Base-by-base conservation (phyloP, 2,888 invertebrate genomes). In the Auanema freiburgensis region DNA sequence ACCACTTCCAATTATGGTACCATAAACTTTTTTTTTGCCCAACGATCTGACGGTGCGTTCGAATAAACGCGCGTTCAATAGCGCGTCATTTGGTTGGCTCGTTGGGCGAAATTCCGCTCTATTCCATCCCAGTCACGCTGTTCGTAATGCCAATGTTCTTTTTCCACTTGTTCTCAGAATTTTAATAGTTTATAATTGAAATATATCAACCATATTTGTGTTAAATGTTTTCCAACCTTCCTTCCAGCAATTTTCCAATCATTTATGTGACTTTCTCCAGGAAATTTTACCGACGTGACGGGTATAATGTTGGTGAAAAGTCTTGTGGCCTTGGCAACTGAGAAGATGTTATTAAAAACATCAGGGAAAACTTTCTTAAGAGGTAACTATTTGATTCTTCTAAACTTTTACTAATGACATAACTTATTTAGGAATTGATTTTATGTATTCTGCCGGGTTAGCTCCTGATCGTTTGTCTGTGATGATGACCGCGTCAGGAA, bases 301-400 rank as follows among this genome's bases (percentile, higher is more conserved):
- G 59, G 59, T 59, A 52, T 66, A 67, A 73, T 70, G 60, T 65
- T 72, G 68, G 71, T 76, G 59, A 76, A 76, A 65, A 67, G 67
- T 44, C 68, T 76, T 57, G 76, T 76, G 43, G 76, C 76, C 10
- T 56, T 76, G 63, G 73, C 73, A 53, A 76, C 73, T 5, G 76
- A 76, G 57, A 65, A 73, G 52, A 72, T 76, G 73, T 66, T 76
- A 8, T 68, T 76, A 24, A 76, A 76, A 59, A 76, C 76, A 10
- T 68, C 68, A 25, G 76, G 76, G 6, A 69, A 67, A 41, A 72
- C 71, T 10, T 76, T 76, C 59, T 51, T 76, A 14, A 52, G 63
- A 23, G 67, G 67, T 43, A 25, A 46, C 12, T 21, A 23, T 18
- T 8, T 5, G 11, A 46, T 1, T 8, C n/a, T 18, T 18, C 8